These are phyloP conservation scores for Cylloceria caligata DNA, from an alignment of 2,888 invertebrate genomes.

Conservation along the genomic window DNA sequence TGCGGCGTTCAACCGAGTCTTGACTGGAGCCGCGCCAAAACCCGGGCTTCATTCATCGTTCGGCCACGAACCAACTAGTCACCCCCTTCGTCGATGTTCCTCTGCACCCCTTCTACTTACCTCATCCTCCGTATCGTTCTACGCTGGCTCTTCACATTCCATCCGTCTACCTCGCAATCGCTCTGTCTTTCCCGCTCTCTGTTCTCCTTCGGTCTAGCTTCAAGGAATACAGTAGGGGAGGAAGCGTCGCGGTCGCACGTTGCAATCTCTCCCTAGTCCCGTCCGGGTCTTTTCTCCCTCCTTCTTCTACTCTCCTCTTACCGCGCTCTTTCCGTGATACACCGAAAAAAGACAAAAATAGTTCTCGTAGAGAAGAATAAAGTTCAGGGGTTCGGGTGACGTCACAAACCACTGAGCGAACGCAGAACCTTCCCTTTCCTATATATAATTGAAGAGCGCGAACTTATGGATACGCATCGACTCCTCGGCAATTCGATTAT, in stretches of 20 bases:
- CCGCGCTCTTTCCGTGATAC: slow-evolving; percentile 16
- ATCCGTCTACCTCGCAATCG: neutral
- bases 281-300: slow-evolving; percentile 10
- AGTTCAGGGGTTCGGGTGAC: slow-evolving; percentile 52
- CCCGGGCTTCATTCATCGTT: slow-evolving; percentile 76
- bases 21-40: slow-evolving; percentile 74
- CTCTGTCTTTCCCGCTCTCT: neutral
- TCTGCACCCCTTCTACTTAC: neutral
- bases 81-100: slow-evolving; percentile 12
- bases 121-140: neutral
- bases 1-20: slow-evolving; percentile 62
- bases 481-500: no score
- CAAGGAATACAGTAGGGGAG: slow-evolving; percentile 4
- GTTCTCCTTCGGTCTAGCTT: neutral
- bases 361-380: slow-evolving; percentile 43
- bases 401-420: slow-evolving; percentile 48
- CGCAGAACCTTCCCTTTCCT: neutral
- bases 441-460: neutral
- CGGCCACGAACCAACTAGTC: slow-evolving; percentile 66
- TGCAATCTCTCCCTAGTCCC: slow-evolving; percentile 24
- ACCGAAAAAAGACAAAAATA: slow-evolving; percentile 44
- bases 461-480: neutral
- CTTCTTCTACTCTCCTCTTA: slow-evolving; percentile 11
- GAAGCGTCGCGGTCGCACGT: slow-evolving; percentile 17
- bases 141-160: neutral